Conservation (phyloP, 2,113 vertebrate genomes). For the Sander vitreus region DNA sequence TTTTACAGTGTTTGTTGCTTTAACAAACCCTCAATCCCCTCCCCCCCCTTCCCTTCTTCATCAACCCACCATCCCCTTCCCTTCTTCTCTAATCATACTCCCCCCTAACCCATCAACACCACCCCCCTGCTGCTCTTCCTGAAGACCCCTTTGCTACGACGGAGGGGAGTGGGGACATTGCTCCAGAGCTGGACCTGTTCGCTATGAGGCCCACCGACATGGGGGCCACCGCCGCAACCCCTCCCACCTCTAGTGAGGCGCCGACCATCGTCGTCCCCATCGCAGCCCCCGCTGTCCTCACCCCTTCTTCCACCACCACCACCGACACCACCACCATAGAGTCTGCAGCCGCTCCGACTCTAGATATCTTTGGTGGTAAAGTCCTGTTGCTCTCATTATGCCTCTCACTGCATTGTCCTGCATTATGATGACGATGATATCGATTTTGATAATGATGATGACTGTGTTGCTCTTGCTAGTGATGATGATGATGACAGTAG, state of each 20-base stretch:
- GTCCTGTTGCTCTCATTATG: slow-evolving; percentile 78
- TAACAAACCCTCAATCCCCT: slow-evolving; percentile 59
- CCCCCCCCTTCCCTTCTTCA: slow-evolving; percentile 25
- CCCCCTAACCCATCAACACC: slow-evolving; percentile 67
- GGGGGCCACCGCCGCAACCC: slow-evolving; percentile 85
- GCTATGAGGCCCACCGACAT: slow-evolving; percentile 96
- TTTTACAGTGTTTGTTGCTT: slow-evolving; percentile 67
- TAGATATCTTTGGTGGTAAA: slow-evolving; percentile 99
- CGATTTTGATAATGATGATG: slow-evolving; percentile 44
- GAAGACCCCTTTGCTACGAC: slow-evolving; percentile 99
- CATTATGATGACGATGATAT: slow-evolving; percentile 63
- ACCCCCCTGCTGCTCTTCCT: slow-evolving; percentile 76
- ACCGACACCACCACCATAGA: slow-evolving; percentile 80
- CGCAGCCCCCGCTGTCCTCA: slow-evolving; percentile 82
- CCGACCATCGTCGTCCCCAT: slow-evolving; percentile 79
- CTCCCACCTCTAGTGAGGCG: slow-evolving; percentile 90
- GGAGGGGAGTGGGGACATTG: slow-evolving; percentile 94
- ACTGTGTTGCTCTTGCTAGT: slow-evolving; percentile 46
- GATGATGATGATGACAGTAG: slow-evolving; percentile 31
- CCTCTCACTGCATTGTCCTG: slow-evolving; percentile 73
- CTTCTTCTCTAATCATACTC: slow-evolving; percentile 84
- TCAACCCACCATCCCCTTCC: slow-evolving; percentile 58
- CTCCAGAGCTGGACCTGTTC: slow-evolving; percentile 98
- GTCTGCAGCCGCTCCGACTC: slow-evolving; percentile 89
- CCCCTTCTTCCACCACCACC: slow-evolving; percentile 82